Percentiles rank a stretch among this genome's conserved stretches.
Evolutionary conservation across 53 echinoderm and acorn worm species (phyloP).

Genomic region (Crossaster papposus): DNA sequence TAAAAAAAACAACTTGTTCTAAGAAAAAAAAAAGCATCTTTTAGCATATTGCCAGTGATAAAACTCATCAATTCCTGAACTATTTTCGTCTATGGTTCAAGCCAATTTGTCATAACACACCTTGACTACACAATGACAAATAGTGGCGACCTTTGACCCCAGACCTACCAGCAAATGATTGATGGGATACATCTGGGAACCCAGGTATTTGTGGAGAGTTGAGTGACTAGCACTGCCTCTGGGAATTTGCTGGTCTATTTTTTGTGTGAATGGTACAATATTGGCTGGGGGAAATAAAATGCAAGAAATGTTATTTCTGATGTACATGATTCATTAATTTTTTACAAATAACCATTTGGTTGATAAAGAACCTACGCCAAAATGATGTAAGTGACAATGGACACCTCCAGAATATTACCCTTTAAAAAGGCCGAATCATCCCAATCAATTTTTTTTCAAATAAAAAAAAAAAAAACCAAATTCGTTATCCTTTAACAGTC

Average conservation of each 20-base stretch:
- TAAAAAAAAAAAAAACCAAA: background rate
- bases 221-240: background rate
- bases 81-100: background rate
- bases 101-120: slow-evolving; percentile 59
- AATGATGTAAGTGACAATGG: background rate
- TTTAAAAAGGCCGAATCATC: background rate
- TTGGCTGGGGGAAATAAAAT: background rate
- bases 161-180: slow-evolving; percentile 36
- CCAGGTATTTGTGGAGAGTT: background rate
- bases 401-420: background rate
- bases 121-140: slow-evolving; percentile 45
- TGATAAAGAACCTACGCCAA: too few species aligned
- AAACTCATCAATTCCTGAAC: background rate
- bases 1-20: background rate
- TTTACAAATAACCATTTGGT: too few species aligned
- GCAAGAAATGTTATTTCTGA: background rate
- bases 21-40: background rate
- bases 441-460: background rate
- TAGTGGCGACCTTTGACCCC: slow-evolving; percentile 42
- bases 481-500: background rate
- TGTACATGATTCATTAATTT: background rate
- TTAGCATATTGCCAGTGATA: background rate
- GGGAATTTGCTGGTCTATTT: background rate
- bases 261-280: background rate
- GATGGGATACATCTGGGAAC: slow-evolving; percentile 1